A percentile compares a stretch with the other conserved stretches of the same genome.
Evolutionary conservation across 37 sponge, comb jelly and placozoan species (phyloP).

Genomic region (Cladorhizidae sp.): DNA sequence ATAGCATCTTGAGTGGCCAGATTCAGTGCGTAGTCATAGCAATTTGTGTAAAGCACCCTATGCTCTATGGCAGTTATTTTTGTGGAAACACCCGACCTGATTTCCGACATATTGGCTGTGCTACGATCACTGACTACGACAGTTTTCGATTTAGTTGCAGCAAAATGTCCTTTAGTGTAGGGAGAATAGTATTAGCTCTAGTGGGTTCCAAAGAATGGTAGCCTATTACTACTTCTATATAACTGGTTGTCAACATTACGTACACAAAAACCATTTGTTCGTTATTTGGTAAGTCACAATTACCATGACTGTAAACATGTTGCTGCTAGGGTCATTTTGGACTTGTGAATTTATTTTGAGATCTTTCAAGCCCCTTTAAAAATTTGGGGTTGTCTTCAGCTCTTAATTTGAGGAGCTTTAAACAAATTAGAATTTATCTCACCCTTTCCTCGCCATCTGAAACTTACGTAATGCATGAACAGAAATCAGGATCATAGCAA

Average conservation of each 20-base stretch:
- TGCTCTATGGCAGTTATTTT: too few species aligned
- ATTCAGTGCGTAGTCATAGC: conserved; percentile 62
- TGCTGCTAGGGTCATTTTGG: neutral
- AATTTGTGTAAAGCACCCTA: conserved; percentile 55
- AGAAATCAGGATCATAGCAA: neutral
- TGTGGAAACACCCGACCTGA: conserved; percentile 49
- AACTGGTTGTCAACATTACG: neutral
- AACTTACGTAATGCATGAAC: neutral
- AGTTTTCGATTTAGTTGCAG: conserved; percentile 42
- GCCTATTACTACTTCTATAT: conserved; percentile 32
- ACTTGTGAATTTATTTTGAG: neutral
- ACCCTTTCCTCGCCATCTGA: neutral
- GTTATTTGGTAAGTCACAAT: conserved; percentile 48
- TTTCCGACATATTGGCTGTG: conserved; percentile 49
- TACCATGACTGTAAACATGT: conserved; percentile 50
- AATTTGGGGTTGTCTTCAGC: too few species aligned
- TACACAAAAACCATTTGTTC: conserved; percentile 51
- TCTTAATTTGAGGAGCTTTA: too few species aligned
- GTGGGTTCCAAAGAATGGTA: conserved; percentile 20
- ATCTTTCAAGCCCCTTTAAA: neutral
- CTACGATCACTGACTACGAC: conserved; percentile 59
- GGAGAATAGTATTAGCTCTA: conserved; percentile 13
- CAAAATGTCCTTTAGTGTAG: conserved; percentile 47
- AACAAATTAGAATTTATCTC: neutral
- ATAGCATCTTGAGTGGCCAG: conserved; percentile 45